A percentile compares a stretch with the other conserved stretches of the same genome.
Conservation (phyloP, 2,113 vertebrate genomes). For the Nanorana parkeri region DNA sequence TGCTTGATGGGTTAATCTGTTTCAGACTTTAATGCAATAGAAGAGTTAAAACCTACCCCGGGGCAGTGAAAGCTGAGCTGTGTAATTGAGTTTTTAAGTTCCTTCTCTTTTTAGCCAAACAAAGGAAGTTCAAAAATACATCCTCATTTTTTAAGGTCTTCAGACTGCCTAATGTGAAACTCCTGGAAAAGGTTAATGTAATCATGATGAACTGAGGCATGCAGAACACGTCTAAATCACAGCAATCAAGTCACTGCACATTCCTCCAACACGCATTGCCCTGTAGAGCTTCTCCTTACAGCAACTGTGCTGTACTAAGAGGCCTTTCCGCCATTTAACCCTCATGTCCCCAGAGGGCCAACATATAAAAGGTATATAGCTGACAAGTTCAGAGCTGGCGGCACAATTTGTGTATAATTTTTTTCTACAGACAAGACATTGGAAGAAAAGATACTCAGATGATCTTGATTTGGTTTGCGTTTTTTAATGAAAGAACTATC, state of each 20-base stretch:
- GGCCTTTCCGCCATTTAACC: slow-evolving; percentile 26
- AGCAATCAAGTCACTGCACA: slow-evolving; percentile 55
- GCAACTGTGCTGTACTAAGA: slow-evolving; percentile 27
- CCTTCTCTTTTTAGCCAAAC: slow-evolving; percentile 53
- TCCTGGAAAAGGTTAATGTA: slow-evolving; percentile 59
- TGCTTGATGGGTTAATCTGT: not conserved
- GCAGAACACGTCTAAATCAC: slow-evolving; percentile 58
- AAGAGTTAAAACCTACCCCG: slow-evolving; percentile 26
- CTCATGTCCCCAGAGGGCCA: slow-evolving; percentile 8
- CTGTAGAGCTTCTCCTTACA: slow-evolving; percentile 37
- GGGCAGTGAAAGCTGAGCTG: slow-evolving; percentile 51
- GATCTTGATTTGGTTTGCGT: not conserved
- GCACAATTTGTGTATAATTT: not conserved
- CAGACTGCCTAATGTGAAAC: slow-evolving; percentile 56
- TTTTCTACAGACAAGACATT: not conserved
- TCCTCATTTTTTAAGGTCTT: slow-evolving; percentile 57
- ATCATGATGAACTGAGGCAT: slow-evolving; percentile 58
- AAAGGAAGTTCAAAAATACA: slow-evolving; percentile 59
- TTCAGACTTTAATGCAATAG: not conserved
- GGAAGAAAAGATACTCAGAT: not conserved
- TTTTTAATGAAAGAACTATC: slow-evolving; percentile 24
- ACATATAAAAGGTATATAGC: not conserved
- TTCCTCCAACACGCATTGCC: slow-evolving; percentile 55
- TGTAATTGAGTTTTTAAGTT: slow-evolving; percentile 53
- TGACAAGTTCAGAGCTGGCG: not conserved